Conservation (phyloP, 1,140 invertebrate genomes). For the Drosophila guanche region DNA sequence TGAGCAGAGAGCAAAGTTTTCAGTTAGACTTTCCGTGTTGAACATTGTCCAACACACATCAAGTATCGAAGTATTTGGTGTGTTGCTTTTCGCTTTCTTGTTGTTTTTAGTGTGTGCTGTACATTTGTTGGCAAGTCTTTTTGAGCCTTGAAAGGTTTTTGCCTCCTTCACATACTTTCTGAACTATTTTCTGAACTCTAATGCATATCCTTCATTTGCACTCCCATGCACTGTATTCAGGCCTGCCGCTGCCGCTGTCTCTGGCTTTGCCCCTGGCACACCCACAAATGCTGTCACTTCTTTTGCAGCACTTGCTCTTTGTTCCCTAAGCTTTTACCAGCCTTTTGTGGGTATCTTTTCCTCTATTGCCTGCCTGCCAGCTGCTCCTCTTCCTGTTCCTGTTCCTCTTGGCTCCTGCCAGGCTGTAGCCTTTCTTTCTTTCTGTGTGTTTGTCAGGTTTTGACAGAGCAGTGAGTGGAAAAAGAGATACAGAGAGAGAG, state of each 20-base stretch:
- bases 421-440: constrained; percentile 4
- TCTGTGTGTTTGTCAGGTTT: constrained; percentile 22
- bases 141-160: constrained; percentile 12
- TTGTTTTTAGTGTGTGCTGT: background rate
- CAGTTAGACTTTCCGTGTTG: background rate
- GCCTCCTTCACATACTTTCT: background rate
- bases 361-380: constrained; percentile 29
- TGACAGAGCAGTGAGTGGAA: constrained; percentile 7
- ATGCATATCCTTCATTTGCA: constrained; percentile 40
- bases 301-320: constrained; percentile 7
- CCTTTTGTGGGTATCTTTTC: constrained; percentile 43
- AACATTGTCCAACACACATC: no score
- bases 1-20: constrained; percentile 11
- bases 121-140: background rate
- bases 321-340: constrained; percentile 61
- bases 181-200: constrained; percentile 16
- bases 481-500: background rate
- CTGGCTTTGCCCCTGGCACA: constrained; percentile 12
- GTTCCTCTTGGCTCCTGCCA: constrained; percentile 22
- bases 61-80: background rate
- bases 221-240: constrained; percentile 1
- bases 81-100: background rate
- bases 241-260: no score
- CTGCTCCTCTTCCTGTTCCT: constrained; percentile 24
- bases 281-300: constrained; percentile 29